Conservation (phyloP, 2,888 invertebrate species). For the Volucella inflata region DNA sequence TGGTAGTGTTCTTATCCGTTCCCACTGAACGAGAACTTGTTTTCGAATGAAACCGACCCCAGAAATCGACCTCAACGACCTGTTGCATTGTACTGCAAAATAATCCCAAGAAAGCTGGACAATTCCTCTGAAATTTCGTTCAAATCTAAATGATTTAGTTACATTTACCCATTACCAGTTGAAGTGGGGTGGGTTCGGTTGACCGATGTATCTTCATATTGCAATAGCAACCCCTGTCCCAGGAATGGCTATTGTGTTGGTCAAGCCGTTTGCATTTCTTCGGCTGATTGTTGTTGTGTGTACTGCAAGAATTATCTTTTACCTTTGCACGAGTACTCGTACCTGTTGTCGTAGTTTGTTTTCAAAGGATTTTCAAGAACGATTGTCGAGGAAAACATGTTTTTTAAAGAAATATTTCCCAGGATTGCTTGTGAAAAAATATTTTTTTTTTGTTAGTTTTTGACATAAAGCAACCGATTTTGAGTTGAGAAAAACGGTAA, state of each 20-base stretch:
- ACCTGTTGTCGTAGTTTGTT: too few relatives aligned
- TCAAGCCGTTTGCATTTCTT: too few relatives aligned
- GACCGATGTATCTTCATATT: too few relatives aligned
- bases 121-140: slow-evolving; percentile 17
- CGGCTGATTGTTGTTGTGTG: too few relatives aligned
- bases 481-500: not conserved
- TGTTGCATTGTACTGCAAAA: slow-evolving; percentile 41
- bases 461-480: not conserved
- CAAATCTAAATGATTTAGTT: not conserved
- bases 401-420: slow-evolving; percentile 37
- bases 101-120: slow-evolving; percentile 29
- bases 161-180: too few relatives aligned
- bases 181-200: too few relatives aligned
- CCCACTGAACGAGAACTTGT: slow-evolving; percentile 17
- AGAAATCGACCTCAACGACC: slow-evolving; percentile 31
- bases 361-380: not conserved
- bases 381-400: slow-evolving; percentile 51
- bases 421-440: slow-evolving; percentile 22
- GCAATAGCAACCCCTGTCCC: too few relatives aligned
- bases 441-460: slow-evolving; percentile 55
- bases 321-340: not conserved
- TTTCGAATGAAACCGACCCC: not conserved
- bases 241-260: too few relatives aligned
- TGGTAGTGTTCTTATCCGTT: not conserved
- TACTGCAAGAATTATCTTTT: not conserved